phyloP scores from a whole-genome alignment of 2,797 vertebrate genomes.

The Melanotaenia maccullochi region DNA sequence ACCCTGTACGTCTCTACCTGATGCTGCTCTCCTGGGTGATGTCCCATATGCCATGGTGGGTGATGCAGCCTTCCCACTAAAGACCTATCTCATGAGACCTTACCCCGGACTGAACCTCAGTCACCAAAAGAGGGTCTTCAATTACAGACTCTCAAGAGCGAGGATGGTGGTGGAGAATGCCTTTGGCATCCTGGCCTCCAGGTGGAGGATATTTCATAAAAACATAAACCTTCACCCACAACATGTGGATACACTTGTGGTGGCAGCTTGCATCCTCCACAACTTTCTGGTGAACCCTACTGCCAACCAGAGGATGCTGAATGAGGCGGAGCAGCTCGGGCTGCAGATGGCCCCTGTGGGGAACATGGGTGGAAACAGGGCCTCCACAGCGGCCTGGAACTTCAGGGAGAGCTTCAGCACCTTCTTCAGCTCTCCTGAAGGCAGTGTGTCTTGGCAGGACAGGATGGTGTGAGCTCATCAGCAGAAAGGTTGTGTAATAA shows the following conservation, averaged over 20 bases:
- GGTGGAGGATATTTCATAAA: not conserved
- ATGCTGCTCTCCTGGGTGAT: not conserved
- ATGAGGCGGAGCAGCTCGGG: not conserved
- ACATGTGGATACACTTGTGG: not conserved
- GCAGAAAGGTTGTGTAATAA: not conserved
- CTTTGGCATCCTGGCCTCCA: not conserved
- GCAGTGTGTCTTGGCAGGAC: not conserved
- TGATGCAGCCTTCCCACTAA: not conserved
- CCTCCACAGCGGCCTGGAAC: not conserved
- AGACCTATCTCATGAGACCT: not conserved
- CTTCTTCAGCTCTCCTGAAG: not conserved
- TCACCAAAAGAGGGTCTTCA: not conserved
- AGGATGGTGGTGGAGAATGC: constrained; percentile 4
- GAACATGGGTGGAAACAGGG: not conserved
- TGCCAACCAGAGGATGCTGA: not conserved
- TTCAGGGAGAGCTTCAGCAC: not conserved
- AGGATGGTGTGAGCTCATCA: not conserved
- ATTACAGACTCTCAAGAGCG: not conserved
- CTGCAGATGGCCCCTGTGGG: not conserved
- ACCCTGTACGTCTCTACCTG: not conserved
- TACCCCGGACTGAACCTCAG: not conserved
- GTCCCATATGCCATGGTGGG: constrained; percentile 1
- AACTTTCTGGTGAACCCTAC: not conserved
- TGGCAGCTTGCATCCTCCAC: not conserved
- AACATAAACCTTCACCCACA: not conserved